Base-by-base conservation (phyloP, 1,140 invertebrate genomes). In the Cotesia chilonis region DNA sequence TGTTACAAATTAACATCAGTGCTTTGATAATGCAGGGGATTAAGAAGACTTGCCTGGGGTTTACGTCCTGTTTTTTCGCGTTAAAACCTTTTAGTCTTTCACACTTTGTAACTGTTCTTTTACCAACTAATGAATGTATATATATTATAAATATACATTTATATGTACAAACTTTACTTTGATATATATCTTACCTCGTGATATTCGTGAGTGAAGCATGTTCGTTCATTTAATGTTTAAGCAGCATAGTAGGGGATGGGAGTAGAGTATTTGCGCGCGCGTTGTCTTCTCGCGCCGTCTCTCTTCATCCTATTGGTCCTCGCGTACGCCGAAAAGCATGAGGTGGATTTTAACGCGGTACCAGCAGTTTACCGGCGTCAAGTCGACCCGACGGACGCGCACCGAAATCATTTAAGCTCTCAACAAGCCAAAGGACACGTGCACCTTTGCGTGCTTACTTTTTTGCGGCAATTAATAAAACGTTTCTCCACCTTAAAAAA, bases 321-420 rank as follows among this genome's bases (percentile, higher is more conserved):
- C 59, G 57, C 65, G 9, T 7, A 64, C 70, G 54, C 36, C 37
- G 38, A 37, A 38, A 38, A 68, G 63, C 64, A 71, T 66, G 37
- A 41, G 59, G 67, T 63, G 36, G 65, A 66, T 14, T 37, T 51
- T 63, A 47, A 66, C 66, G 55, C 60, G 57, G 73, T 69, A 47
- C 75, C 14, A 74, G 69, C 69, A 76, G 75, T 76, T 76, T 76
- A 73, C 75, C 75, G 75, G 72, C 69, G 68, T 69, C 75, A 69
- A 71, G 70, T 66, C 70, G 66, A 52, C 72, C 66, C 57, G 57
- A 68, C 72, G 66, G 71, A 66, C 38, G 63, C 36, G 3, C 38
- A 14, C 17, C 7, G 14, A 61, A 28, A 10, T 38, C 52, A 41
- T 57, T 59, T 36, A 20, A 20, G 7, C 20, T 20, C 20, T 20